Conservation (phyloP, 2,888 invertebrate genomes). For the Agrypnus murinus region DNA sequence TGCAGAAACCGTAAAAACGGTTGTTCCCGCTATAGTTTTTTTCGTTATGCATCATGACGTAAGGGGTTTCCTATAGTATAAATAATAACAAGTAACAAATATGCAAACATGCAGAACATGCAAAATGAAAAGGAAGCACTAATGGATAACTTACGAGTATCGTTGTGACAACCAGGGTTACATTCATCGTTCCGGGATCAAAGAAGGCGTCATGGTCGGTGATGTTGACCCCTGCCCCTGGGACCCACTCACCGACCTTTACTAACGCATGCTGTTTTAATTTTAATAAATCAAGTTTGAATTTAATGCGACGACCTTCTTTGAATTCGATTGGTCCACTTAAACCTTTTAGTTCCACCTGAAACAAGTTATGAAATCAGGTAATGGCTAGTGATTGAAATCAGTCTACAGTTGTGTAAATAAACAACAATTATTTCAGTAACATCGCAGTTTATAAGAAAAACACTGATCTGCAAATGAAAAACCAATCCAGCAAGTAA, state of each 20-base stretch:
- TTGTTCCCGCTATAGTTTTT: constrained; percentile 83
- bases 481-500: too few species aligned
- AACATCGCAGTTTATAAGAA: too few species aligned
- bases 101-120: constrained; percentile 44
- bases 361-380: too few species aligned
- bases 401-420: too few species aligned
- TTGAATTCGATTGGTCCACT: constrained; percentile 88
- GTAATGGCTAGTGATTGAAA: too few species aligned
- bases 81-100: constrained; percentile 49
- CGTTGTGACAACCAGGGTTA: constrained; percentile 84
- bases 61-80: constrained; percentile 79
- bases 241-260: constrained; percentile 86
- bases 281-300: constrained; percentile 84
- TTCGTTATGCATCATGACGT: constrained; percentile 82
- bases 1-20: constrained; percentile 86
- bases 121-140: background rate
- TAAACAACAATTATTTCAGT: too few species aligned
- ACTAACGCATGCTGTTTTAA: constrained; percentile 82
- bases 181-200: constrained; percentile 82
- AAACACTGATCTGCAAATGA: too few species aligned
- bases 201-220: constrained; percentile 82
- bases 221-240: constrained; percentile 79
- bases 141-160: constrained; percentile 81
- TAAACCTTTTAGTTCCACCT: constrained; percentile 87
- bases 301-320: constrained; percentile 83